Evolutionary conservation across 2,113 vertebrate genomes (phyloP).

Genomic region (Vulpes ferrilata): DNA sequence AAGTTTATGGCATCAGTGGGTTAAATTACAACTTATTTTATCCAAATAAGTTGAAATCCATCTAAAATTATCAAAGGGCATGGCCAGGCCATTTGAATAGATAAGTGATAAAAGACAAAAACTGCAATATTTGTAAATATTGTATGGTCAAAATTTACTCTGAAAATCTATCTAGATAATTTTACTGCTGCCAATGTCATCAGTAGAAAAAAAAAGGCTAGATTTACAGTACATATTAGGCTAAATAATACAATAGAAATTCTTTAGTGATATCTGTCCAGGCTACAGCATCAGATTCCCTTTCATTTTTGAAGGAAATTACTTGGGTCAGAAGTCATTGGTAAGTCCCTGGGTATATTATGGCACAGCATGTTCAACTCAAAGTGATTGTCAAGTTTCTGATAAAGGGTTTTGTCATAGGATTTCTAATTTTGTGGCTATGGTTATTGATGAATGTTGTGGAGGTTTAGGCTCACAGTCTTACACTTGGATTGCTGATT

Average conservation of each 20-base stretch:
- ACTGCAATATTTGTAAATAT: neutral
- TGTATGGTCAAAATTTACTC: neutral
- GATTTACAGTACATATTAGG: constrained; percentile 22
- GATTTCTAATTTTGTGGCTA: constrained; percentile 53
- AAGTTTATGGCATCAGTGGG: neutral
- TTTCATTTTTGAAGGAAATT: constrained; percentile 71
- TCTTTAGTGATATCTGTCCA: constrained; percentile 36
- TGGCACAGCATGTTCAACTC: constrained; percentile 32
- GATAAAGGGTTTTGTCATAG: constrained; percentile 34
- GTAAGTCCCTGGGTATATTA: constrained; percentile 53
- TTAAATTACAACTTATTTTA: constrained; percentile 57
- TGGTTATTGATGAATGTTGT: constrained; percentile 5
- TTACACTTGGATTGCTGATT: neutral
- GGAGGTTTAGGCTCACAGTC: neutral
- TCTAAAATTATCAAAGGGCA: neutral
- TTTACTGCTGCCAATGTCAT: neutral
- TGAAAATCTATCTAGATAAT: constrained; percentile 54
- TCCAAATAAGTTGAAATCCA: neutral
- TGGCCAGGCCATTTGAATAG: neutral
- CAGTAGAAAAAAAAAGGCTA: neutral
- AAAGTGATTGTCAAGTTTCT: constrained; percentile 53
- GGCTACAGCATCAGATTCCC: constrained; percentile 36
- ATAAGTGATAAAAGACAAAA: neutral
- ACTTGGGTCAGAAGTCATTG: constrained; percentile 58
- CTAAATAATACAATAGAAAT: constrained; percentile 43